Percentiles rank a stretch among this genome's conserved stretches.
phyloP scores from a whole-genome alignment of 2,797 vertebrate species.

The Fringilla coelebs region DNA sequence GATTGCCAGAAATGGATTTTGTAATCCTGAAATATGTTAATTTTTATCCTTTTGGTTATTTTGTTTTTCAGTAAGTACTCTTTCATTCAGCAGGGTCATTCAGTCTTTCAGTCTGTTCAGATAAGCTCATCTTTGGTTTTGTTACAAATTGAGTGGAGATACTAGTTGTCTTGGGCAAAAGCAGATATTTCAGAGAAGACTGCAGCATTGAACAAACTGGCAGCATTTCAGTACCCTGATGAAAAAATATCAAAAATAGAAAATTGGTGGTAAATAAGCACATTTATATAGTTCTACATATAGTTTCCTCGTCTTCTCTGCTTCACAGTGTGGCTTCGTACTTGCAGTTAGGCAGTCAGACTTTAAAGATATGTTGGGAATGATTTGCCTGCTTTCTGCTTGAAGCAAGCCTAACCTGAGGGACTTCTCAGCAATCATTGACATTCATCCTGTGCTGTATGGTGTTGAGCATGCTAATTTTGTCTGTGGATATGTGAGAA shows the following conservation, averaged over 20 bases:
- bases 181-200: neutral
- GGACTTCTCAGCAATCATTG: neutral
- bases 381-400: neutral
- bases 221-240: neutral
- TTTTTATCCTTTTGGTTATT: neutral
- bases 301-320: neutral
- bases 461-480: neutral
- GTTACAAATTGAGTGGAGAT: neutral
- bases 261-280: neutral
- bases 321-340: neutral
- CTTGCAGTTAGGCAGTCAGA: neutral
- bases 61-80: neutral
- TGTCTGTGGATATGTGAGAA: neutral
- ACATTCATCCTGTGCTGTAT: neutral
- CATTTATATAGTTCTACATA: neutral
- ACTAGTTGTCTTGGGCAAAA: neutral
- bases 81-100: neutral
- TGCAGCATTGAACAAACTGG: neutral
- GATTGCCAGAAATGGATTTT: neutral
- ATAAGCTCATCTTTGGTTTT: neutral
- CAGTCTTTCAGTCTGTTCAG: neutral
- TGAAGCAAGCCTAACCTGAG: neutral
- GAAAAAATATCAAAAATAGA: neutral
- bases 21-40: neutral
- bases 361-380: neutral